Conservation (phyloP, 2,888 invertebrate species). For the Eilema caniola region DNA sequence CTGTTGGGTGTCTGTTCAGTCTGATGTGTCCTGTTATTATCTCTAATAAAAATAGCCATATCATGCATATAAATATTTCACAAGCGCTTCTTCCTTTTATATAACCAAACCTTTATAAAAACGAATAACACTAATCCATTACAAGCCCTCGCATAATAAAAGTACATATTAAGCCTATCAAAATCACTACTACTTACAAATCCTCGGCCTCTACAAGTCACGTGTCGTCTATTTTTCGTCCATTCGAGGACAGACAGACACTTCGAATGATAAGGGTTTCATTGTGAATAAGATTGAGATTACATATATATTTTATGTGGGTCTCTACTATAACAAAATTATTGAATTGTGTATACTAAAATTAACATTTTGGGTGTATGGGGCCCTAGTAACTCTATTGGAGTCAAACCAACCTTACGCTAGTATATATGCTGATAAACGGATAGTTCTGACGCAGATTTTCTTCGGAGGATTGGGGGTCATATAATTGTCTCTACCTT, state of each 20-base stretch:
- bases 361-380: too few relatives aligned
- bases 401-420: too few relatives aligned
- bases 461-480: too few relatives aligned
- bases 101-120: neutral
- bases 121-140: slow-evolving; percentile 1
- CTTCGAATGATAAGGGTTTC: slow-evolving; percentile 51
- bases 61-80: too few relatives aligned
- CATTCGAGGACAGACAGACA: slow-evolving; percentile 45
- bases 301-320: neutral
- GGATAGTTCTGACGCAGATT: too few relatives aligned
- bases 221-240: slow-evolving; percentile 27
- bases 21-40: too few relatives aligned
- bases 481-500: too few relatives aligned
- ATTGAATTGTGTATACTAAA: neutral
- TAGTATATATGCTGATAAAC: too few relatives aligned
- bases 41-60: too few relatives aligned
- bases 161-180: slow-evolving; percentile 7
- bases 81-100: too few relatives aligned
- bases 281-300: slow-evolving; percentile 13
- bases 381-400: too few relatives aligned
- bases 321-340: neutral
- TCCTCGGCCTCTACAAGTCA: slow-evolving; percentile 29
- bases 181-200: slow-evolving; percentile 20
- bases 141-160: neutral
- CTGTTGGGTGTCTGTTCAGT: too few relatives aligned